Base-by-base conservation (phyloP, 2,888 invertebrate species). In the Biston betularia region DNA sequence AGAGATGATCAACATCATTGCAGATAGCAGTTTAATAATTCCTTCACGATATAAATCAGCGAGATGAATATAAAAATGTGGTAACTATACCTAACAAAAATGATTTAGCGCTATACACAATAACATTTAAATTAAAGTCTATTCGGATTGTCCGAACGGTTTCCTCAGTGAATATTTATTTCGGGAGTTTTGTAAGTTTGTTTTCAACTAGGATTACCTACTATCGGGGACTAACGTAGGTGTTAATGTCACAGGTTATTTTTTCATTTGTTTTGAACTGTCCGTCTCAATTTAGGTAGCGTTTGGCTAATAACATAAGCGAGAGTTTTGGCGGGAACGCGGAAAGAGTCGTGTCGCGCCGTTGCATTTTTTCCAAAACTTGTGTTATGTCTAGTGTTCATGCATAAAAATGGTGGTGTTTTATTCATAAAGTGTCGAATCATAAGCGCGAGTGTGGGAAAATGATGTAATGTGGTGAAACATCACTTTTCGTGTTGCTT, bases 71-170 rank as follows among this genome's bases (percentile, higher is more conserved):
- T 66, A 66, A 68, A 63, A 70, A 62, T 63, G 65, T 66, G 63
- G 62, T 65, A 54, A 69, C 58, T 53, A 56, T 33, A 33, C 44
- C n/a, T 55, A 48, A 69, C 11, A 62, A 34, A 62, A 34, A 63
- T 73, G 68, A 73, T 73, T 71, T 69, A 75, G 64, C 61, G 46
- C 67, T 63, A 73, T 71, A 62, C 69, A 61, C 63, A 70, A 72
- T 70, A 67, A 53, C 58, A 69, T 68, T 60, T 65, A 42, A 54
- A 15, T 38, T 6, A 14, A 35, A 44, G 24, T 42, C 12, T 53
- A 14, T 44, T n/a, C 14, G 12, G 42, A 33, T 54, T 54, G 54
- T 44, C n/a, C 6, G 33, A 33, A 42, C 12, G 33, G 11, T 14
- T 38, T 8, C 35, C 15, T 53, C 7, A 24, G 44, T 67, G 61